Percentiles rank a stretch among this genome's conserved stretches.
Conservation (phyloP, 2,888 invertebrate species). For the Protula sp. region DNA sequence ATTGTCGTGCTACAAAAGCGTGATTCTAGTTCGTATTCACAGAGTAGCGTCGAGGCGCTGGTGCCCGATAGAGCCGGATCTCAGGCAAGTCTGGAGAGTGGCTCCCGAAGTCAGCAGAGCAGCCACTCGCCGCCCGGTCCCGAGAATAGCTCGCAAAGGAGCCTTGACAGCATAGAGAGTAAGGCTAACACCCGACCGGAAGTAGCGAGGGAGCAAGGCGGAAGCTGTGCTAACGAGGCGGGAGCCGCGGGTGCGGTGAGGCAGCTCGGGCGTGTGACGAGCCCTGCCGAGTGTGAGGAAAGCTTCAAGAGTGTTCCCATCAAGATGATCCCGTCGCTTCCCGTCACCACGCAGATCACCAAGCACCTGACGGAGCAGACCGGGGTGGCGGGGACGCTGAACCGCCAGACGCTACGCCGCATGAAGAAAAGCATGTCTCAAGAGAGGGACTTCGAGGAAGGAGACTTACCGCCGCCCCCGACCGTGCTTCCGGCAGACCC, state of each 20-base stretch:
- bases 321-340: conserved; percentile 13
- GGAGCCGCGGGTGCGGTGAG: neutral
- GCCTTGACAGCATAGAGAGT: neutral
- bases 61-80: neutral
- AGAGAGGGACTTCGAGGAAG: neutral
- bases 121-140: neutral
- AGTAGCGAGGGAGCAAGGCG: neutral
- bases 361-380: conserved; percentile 8
- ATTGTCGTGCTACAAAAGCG: too few relatives aligned
- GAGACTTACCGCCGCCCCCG: neutral
- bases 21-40: neutral
- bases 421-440: neutral
- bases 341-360: conserved; percentile 17
- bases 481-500: neutral
- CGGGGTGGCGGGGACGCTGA: neutral
- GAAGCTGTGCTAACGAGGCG: too few relatives aligned
- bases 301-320: neutral
- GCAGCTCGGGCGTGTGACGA: too few relatives aligned
- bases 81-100: neutral
- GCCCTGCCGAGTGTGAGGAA: neutral
- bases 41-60: neutral
- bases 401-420: neutral
- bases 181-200: neutral
- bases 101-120: neutral
- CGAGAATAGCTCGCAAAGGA: neutral